Base-by-base conservation (phyloP, 2,113 vertebrate species). In the Phyllostomus hastatus region DNA sequence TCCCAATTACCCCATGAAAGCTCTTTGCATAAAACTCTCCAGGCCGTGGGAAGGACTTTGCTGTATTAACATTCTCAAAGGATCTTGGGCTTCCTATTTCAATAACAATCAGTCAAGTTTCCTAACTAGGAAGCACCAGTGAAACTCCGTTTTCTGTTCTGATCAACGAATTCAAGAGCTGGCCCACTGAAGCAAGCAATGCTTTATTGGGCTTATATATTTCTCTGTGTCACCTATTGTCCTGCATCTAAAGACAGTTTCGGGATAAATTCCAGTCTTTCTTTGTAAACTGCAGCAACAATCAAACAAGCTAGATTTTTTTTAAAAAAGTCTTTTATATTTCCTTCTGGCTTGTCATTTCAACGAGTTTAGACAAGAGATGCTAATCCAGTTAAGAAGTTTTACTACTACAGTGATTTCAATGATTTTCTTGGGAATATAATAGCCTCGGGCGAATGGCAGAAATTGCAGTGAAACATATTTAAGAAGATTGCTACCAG, bases 341-440 rank as follows among this genome's bases (percentile, higher is more conserved):
- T 88, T 91, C 48, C 85, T n/a, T 17, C 46, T 88, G 33, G 72
- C 52, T 31, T 92, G 59, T 76, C 67, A 88, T 94, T 96, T 97
- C 91, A 84, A 46, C 7, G 33, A 50, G 4, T 88, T 96, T 85
- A 85, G 46, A 72, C 85, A 91, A 95, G 48, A 94, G 70, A 90
- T 20, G 66, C 15, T 69, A 89, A 95, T 64, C 28, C 10, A 50
- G 8, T 83, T 88, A 50, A 78, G 43, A 33, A 61, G 90, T 87
- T 89, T 79, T 80, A 86, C 48, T 61, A 73, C 79, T 73, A 35
- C 26, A 54, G 46, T 15, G 19, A 15, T 92, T 96, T 96, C 41
- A n/a, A 9, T 84, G 43, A 81, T 79, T 84, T 90, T 57, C 57
- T 50, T 88, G 59, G 80, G 24, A 38, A 70, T 28, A 38, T 41